Base-by-base conservation (phyloP, 2,113 vertebrate genomes). In the Paratilapia polleni region DNA sequence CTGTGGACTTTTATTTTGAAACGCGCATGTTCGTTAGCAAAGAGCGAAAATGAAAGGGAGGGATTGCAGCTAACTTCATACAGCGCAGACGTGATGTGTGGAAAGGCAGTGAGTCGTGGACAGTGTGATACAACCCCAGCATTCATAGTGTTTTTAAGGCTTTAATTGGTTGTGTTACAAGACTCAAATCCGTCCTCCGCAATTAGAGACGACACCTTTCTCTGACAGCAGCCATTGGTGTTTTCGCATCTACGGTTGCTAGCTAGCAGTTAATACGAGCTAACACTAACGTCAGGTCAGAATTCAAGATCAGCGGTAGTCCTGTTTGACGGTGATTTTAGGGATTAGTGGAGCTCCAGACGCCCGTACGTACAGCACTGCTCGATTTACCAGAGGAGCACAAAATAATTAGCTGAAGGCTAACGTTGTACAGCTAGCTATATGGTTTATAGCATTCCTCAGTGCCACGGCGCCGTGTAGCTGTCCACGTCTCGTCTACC, bases 401-500 rank as follows among this genome's bases (percentile, higher is more conserved):
- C 4, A 34, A 12, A 22, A 9, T 12, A n/a, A 22, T 0, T 14
- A 66, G 34, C 57, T 2, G 4, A 5, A n/a, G 13, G 64, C 62
- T 68, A 76, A 28, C 6, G 47, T 41, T 58, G 7, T 17, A 34
- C 0, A 56, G 87, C 81, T 83, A 80, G 75, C 77, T 43, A 31
- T 81, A 4, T 26, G 58, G 34, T 77, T 77, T 82, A 4, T 59
- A 19, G 63, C 84, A 6, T 17, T 54, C 54, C 26, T 66, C 54
- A 9, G 36, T 87, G 92, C 89, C 89, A 83, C 87, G 88, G 88
- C 58, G 87, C 89, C n/a, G 81, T 31, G 81, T 74, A 22, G 77
- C 77, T 84, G 80, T 90, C 91, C 91, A 92, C 89, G 93, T 93
- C 85, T 85, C 26, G 78, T 57, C 49, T 34, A 88, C 91, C 92